phyloP scores from a whole-genome alignment of 2,888 invertebrate genomes.

The Lasioglossum morio region DNA sequence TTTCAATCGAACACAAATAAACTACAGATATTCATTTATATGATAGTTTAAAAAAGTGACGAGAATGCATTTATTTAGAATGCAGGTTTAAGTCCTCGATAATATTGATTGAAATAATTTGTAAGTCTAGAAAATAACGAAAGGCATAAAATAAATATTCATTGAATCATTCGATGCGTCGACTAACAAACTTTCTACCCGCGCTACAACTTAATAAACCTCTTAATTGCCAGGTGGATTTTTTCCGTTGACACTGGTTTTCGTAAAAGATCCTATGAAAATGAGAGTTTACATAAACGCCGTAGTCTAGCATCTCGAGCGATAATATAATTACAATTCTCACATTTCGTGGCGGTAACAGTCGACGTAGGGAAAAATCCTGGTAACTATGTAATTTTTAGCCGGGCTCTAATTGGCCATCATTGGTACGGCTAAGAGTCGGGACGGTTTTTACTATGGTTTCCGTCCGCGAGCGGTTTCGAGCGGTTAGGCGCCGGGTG shows the following conservation, averaged over 20 bases:
- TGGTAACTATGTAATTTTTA: conserved; percentile 17
- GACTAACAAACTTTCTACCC: not conserved
- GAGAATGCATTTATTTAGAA: too few species aligned
- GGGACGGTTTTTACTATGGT: conserved; percentile 13
- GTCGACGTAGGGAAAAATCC: not conserved
- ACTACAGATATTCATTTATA: too few species aligned
- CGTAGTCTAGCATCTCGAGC: not conserved
- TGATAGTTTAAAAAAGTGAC: not conserved
- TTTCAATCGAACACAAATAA: not conserved
- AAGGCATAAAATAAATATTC: not conserved
- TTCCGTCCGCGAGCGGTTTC: not conserved
- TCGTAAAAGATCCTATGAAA: not conserved
- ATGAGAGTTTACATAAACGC: not conserved
- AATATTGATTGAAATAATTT: not conserved
- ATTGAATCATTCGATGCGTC: not conserved
- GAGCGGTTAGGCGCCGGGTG: conserved; percentile 42
- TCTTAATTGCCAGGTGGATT: not conserved
- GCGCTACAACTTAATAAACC: not conserved
- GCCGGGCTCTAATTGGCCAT: not conserved
- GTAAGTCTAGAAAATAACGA: not conserved
- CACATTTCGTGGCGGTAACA: not conserved
- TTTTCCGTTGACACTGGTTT: conserved; percentile 3
- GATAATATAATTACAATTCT: conserved; percentile 14
- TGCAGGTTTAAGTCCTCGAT: too few species aligned
- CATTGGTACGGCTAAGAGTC: not conserved